These are phyloP conservation scores for Callionymus lyra DNA, from an alignment of 2,113 vertebrate genomes.

Conservation along the genomic window DNA sequence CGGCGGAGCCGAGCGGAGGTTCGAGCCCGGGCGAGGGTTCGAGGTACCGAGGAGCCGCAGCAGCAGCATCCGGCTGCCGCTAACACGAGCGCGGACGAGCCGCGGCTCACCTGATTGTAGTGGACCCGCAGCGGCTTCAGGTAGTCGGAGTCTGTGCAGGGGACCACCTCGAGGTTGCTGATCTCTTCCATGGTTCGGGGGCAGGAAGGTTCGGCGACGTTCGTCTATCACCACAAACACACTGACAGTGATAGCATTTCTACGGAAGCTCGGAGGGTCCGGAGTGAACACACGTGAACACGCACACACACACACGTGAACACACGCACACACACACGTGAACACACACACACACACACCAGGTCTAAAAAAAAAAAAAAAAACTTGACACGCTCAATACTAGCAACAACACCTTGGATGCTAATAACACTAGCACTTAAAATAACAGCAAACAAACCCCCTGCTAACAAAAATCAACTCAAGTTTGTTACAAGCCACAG, in stretches of 20 bases:
- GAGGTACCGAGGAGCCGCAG: slow-evolving; percentile 36
- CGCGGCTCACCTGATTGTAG: slow-evolving; percentile 77
- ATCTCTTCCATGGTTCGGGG: slow-evolving; percentile 72
- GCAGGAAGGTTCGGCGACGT: slow-evolving; percentile 39
- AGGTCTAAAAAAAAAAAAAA: no score
- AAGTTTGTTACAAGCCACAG: no score
- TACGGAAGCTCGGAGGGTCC: slow-evolving; percentile 64
- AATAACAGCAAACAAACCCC: no score
- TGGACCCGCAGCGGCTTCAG: slow-evolving; percentile 73
- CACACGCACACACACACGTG: no score
- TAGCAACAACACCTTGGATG: no score
- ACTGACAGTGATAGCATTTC: slow-evolving; percentile 50
- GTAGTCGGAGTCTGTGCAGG: slow-evolving; percentile 73
- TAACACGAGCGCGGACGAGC: slow-evolving; percentile 9
- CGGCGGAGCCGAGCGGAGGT: no score
- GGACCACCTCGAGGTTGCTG: slow-evolving; percentile 67
- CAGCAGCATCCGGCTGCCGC: slow-evolving; percentile 31
- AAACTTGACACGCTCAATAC: no score
- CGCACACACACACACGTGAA: no score
- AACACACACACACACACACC: no score
- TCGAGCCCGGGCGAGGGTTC: slow-evolving; percentile 16
- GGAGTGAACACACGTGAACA: no score
- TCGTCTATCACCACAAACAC: slow-evolving; percentile 45
- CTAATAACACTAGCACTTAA: no score
- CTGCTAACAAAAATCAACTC: no score